Evolutionary conservation across 1,140 invertebrate genomes (phyloP), one percentile per base, ranked within the genome.

Genomic region (Drosophila orena): DNA sequence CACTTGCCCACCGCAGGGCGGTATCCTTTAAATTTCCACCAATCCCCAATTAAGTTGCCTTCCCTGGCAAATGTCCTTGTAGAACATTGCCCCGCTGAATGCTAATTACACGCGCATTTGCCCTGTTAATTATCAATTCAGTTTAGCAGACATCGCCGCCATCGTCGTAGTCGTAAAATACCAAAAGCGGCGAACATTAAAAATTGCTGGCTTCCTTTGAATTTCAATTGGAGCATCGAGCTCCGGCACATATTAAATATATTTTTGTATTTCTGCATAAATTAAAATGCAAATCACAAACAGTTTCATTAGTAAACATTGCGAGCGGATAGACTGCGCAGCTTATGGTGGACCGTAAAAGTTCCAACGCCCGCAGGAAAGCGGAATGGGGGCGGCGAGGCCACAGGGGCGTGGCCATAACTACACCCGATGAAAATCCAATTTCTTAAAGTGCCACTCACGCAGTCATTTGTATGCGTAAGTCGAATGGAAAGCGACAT

Each of bases 271-370:
- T 79, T 89, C 65, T 89, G 84, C 84, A 89, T 89, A 88, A 88
- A 88, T 88, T 89, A 89, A 89, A 84, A 88, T 88, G 84, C 84
- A 88, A 88, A 88, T 88, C 84, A 84, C 84, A 88, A 88, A 88
- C 84, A 70, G 84, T 88, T 88, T 88, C 84, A 88, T 88, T 88
- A 90, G 89, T 88, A 88, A 89, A 88, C 84, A 88, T 89, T 84
- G 84, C 84, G 27, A 79, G 79, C 56, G 71, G 62, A 73, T 88
- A 83, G 83, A 88, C 70, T 89, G 71, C 71, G 62, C 76, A 74
- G 84, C 83, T 89, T 88, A 88, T 88, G 84, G 53, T 77, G 44
- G 60, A 43, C 79, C 84, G 68, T 88, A 83, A 88, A 86, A 88
- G 68, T 54, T 55, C 30, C 30, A 15, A 8, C 17, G 49, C 10